Conservation (phyloP, 2,888 invertebrate genomes). For the Bugulina stolonifera region DNA sequence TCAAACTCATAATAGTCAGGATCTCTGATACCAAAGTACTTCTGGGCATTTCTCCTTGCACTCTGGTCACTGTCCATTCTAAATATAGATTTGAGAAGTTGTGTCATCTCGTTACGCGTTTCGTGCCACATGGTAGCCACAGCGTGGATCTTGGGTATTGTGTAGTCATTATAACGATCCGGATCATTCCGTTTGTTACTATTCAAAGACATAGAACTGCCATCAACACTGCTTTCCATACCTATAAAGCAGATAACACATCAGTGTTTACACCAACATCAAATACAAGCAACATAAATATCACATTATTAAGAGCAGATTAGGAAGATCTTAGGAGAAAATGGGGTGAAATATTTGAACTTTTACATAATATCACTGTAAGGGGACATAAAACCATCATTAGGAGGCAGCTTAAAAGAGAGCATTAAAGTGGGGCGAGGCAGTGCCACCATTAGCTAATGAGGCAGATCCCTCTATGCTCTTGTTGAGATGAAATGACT, state of each 20-base stretch:
- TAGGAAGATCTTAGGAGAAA: too few relatives aligned
- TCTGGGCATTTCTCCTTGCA: constrained; percentile 46
- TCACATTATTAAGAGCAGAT: too few relatives aligned
- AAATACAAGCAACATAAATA: too few relatives aligned
- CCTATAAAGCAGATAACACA: not conserved
- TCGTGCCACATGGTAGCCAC: constrained; percentile 54
- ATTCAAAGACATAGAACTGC: constrained; percentile 27
- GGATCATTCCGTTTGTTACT: constrained; percentile 36
- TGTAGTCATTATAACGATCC: constrained; percentile 31
- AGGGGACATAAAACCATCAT: too few relatives aligned
- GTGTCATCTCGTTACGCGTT: constrained; percentile 47
- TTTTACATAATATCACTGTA: too few relatives aligned
- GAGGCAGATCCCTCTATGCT: too few relatives aligned
- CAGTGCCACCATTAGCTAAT: too few relatives aligned
- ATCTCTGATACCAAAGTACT: constrained; percentile 48
- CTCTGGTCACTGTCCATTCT: constrained; percentile 51
- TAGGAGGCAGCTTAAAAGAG: too few relatives aligned
- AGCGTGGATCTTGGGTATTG: constrained; percentile 45
- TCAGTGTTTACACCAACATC: too few relatives aligned
- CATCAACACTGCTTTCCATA: constrained; percentile 31
- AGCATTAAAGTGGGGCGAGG: too few relatives aligned
- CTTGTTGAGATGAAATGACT: too few relatives aligned
- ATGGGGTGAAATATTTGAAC: too few relatives aligned
- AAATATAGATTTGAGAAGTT: constrained; percentile 48
- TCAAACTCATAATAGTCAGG: constrained; percentile 53